Evolutionary conservation across 2,888 invertebrate species (phyloP), one percentile per base, ranked within the genome.

Genomic region (Oxytorus armatus): DNA sequence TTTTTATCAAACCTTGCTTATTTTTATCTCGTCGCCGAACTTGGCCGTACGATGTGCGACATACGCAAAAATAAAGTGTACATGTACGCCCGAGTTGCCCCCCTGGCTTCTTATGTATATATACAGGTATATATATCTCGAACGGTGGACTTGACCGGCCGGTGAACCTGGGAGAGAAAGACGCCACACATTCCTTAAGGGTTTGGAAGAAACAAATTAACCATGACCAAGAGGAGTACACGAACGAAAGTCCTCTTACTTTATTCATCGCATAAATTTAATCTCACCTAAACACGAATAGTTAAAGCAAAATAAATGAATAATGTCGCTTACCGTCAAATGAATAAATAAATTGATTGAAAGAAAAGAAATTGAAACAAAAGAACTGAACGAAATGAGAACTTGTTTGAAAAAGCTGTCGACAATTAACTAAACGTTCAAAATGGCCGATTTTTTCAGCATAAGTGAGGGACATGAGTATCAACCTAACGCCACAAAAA

Each of bases 161-260:
- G 79, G 76, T 80, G 79, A 80, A 80, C 79, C 79, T 76, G 70
- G n/a, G 49, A 70, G 61, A 77, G 76, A 72, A 66, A 80, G 72
- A 72, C 72, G 61, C 73, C 72, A 68, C 66, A 68, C 76, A 77
- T 77, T 76, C 80, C 80, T 68, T 42, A 72, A 77, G 77, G 73
- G 79, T 47, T 63, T 23, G 29, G 53, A 68, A 68, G 63, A 77
- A 80, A 77, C 44, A 72, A 76, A 72, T 72, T 44, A 33, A 42
- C 36, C 68, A 33, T 69, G 55, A 73, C 80, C 16, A 47, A 44
- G 29, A 21, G 23, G 39, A 39, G 18, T 8, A 25, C 68, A 33
- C 8, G n/a, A 18, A 68, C 25, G 14, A 25, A 23, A 21, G 1
- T 29, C 8, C 25, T 33, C 33, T 55, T 55, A 33, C 14, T 55